A percentile compares a stretch with the other conserved stretches of the same genome.
Evolutionary conservation across 2,888 invertebrate species (phyloP).

Genomic region (Drosophila histrio): DNA sequence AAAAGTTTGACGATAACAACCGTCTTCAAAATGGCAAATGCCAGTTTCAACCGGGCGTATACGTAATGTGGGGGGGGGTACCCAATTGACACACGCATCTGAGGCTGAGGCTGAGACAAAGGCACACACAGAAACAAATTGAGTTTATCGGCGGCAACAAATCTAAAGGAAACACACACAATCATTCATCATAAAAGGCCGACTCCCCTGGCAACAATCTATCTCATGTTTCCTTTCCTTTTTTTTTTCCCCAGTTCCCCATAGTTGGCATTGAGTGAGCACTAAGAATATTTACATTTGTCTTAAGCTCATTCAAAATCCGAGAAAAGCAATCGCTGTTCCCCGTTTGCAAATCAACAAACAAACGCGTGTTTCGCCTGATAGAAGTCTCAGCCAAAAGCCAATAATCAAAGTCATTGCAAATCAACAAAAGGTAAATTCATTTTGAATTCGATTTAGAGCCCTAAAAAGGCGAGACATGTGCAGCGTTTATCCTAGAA

Average conservation of each 20-base stretch:
- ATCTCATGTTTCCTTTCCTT: conserved; percentile 2
- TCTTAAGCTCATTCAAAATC: conserved; percentile 68
- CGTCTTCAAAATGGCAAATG: conserved; percentile 33
- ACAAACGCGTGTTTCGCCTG: conserved; percentile 16
- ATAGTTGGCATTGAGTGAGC: conserved; percentile 43
- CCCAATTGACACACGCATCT: conserved; percentile 16
- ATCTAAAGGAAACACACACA: conserved; percentile 64
- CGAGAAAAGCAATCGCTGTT: conserved; percentile 60
- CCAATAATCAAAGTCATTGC: conserved; percentile 70
- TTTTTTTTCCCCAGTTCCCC: neutral
- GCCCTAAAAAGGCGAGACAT: conserved; percentile 57
- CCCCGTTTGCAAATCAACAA: conserved; percentile 56
- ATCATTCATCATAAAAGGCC: conserved; percentile 69
- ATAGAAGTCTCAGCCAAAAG: conserved; percentile 55
- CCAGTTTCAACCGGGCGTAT: conserved; percentile 42
- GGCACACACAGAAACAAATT: conserved; percentile 58
- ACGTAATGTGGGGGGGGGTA: conserved; percentile 47
- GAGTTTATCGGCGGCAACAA: conserved; percentile 69
- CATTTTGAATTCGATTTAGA: conserved; percentile 67
- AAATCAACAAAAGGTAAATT: conserved; percentile 72
- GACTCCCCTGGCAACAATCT: conserved; percentile 31
- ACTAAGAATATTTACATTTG: conserved; percentile 73
- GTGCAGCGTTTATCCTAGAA: conserved; percentile 62
- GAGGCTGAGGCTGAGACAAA: neutral
- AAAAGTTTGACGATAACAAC: conserved; percentile 54